These are phyloP conservation scores for Philotrypesis tridentata DNA, from an alignment of 1,140 invertebrate genomes.

Conservation along the genomic window DNA sequence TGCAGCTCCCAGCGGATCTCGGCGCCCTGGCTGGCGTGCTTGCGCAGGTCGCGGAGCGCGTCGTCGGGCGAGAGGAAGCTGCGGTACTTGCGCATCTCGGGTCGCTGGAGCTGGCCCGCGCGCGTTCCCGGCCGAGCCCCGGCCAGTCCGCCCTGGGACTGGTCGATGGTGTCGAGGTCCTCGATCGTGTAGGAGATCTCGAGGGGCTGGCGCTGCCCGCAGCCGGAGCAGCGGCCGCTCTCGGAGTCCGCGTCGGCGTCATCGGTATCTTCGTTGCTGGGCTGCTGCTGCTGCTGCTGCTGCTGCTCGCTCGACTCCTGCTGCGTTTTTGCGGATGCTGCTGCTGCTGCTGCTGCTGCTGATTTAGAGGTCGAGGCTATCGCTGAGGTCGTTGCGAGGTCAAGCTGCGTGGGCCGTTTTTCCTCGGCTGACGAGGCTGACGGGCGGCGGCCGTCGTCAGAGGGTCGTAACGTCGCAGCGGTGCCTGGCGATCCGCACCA, in stretches of 20 bases:
- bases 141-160: constrained; percentile 54
- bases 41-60: constrained; percentile 63
- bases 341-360: neutral
- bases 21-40: constrained; percentile 61
- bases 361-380: constrained; percentile 59
- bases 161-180: constrained; percentile 67
- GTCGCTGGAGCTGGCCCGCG: constrained; percentile 62
- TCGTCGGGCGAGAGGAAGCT: constrained; percentile 69
- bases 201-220: constrained; percentile 61
- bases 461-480: constrained; percentile 71
- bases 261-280: constrained; percentile 22
- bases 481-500: constrained; percentile 71
- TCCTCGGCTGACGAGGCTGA: constrained; percentile 53
- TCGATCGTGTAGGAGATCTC: constrained; percentile 70
- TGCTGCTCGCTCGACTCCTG: neutral
- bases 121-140: constrained; percentile 59
- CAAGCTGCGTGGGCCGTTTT: constrained; percentile 69
- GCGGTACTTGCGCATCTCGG: constrained; percentile 38
- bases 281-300: neutral
- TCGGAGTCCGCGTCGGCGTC: constrained; percentile 45
- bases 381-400: constrained; percentile 62
- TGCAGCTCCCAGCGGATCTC: constrained; percentile 70
- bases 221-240: constrained; percentile 59
- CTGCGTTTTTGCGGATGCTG: too few species aligned
- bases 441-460: constrained; percentile 66